Base-by-base conservation (phyloP, 2,888 invertebrate species). In the Phalera bucephala region DNA sequence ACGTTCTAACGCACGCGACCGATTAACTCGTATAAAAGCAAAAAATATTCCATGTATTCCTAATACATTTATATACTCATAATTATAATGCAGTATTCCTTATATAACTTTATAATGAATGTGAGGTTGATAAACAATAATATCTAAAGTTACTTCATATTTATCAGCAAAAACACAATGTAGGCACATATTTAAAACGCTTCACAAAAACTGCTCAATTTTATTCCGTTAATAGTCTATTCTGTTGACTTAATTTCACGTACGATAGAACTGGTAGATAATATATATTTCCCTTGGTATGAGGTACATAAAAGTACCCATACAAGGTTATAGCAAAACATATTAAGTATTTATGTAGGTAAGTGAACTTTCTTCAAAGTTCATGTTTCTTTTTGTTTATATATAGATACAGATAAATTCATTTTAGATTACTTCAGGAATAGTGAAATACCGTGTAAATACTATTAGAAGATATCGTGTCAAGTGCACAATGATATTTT, bases 1-100 rank as follows among this genome's bases (percentile, higher is more conserved):
- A 81, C 66, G 54, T 62, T 55, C 66, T 59, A 61, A 81, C 83
- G 79, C 86, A 85, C 87, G 86, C 86, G 61, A 84, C 54, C 72
- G 52, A 55, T 65, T 60, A 65, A 60, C 56, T 55, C 20, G 27
- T 33, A 42, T 47, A 45, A 41, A 37, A 42, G 53, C 40, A 57
- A 61, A 58, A 52, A 56, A 59, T 46, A 50, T 37, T 56, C 45
- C 39, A 31, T 27, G 29, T 17, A 25, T 25, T 11, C 25, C 12
- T 25, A 25, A 25, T 25, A 25, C 12, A 25, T n/a, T n/a, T n/a
- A n/a, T n/a, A n/a, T n/a, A n/a, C 3, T 4, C 17, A 17, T 17
- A 17, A 6, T 12, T 12, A 25, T 12, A 6, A 12, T 25, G 25
- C 8, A 6, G 11, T 25, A 5, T 25, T 25, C 25, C 25, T 12